Conservation (phyloP, 2,113 vertebrate genomes). For the Halichoerus grypus region DNA sequence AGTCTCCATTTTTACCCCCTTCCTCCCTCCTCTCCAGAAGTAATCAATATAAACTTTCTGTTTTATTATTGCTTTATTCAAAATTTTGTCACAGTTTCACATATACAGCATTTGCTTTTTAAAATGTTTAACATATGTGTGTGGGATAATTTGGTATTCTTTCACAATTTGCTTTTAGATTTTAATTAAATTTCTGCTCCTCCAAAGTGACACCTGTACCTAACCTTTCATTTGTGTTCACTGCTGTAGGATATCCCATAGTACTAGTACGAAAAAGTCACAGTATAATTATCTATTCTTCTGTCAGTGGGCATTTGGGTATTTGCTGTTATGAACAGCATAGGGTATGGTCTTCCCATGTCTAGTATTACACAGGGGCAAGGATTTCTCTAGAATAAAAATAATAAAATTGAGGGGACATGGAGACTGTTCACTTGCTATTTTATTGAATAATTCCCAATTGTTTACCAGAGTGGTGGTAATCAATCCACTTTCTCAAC, state of each 20-base stretch:
- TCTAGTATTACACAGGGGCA: not conserved
- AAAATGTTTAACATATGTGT: not conserved
- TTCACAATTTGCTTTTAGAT: not conserved
- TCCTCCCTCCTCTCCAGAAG: not conserved
- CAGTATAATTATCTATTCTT: not conserved
- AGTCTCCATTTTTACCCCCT: not conserved
- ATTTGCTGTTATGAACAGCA: not conserved
- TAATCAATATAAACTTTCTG: not conserved
- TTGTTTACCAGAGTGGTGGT: not conserved
- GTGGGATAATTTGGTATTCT: not conserved
- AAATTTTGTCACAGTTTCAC: not conserved
- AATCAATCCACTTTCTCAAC: not conserved
- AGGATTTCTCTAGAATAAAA: not conserved
- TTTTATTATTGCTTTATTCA: not conserved
- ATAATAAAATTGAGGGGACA: not conserved
- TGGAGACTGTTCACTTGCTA: not conserved
- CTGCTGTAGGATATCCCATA: not conserved
- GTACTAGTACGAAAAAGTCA: not conserved
- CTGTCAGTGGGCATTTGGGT: not conserved
- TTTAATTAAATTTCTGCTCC: not conserved
- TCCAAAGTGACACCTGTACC: not conserved
- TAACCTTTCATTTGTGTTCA: not conserved
- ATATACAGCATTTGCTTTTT: not conserved
- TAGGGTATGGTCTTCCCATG: not conserved
- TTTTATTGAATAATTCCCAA: not conserved